These are phyloP conservation scores for Neodiprion virginianus DNA, from an alignment of 1,140 invertebrate genomes.

Conservation along the genomic window DNA sequence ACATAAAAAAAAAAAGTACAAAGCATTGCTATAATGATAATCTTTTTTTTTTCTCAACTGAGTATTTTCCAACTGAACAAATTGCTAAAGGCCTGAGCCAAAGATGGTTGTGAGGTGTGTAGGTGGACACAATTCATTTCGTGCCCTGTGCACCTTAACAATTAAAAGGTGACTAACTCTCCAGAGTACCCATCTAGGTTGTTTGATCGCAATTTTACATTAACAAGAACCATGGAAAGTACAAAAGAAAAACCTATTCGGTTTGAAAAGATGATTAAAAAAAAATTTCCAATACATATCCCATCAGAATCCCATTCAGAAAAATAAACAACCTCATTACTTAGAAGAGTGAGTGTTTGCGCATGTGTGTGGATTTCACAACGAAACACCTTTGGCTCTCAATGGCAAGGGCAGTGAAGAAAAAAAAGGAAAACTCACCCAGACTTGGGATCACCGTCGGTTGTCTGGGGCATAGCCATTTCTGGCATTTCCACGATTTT, in stretches of 20 bases:
- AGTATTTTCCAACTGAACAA: conserved; percentile 30
- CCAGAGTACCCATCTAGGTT: conserved; percentile 7
- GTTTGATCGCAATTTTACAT: not conserved
- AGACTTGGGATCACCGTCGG: conserved; percentile 60
- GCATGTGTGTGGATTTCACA: conserved; percentile 52
- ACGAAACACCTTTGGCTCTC: conserved; percentile 55
- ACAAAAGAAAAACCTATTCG: conserved; percentile 12
- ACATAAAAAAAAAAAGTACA: not conserved
- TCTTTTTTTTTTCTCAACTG: not conserved
- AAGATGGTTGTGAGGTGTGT: conserved; percentile 61
- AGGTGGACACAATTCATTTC: conserved; percentile 49
- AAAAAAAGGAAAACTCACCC: conserved; percentile 63
- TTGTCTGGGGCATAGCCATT: conserved; percentile 46
- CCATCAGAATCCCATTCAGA: not conserved
- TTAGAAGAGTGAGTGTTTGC: not conserved
- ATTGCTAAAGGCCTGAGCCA: conserved; percentile 55
- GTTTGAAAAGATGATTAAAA: conserved; percentile 10
- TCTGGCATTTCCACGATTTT: conserved; percentile 54
- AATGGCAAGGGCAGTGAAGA: conserved; percentile 25
- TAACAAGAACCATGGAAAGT: not conserved
- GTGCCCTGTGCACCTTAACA: conserved; percentile 26
- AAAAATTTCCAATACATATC: not conserved
- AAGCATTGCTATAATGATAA: not conserved
- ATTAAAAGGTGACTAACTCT: conserved; percentile 36
- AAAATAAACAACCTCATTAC: conserved; percentile 23